Conservation (phyloP, 2,797 vertebrate species). For the Hyperoplus immaculatus region DNA sequence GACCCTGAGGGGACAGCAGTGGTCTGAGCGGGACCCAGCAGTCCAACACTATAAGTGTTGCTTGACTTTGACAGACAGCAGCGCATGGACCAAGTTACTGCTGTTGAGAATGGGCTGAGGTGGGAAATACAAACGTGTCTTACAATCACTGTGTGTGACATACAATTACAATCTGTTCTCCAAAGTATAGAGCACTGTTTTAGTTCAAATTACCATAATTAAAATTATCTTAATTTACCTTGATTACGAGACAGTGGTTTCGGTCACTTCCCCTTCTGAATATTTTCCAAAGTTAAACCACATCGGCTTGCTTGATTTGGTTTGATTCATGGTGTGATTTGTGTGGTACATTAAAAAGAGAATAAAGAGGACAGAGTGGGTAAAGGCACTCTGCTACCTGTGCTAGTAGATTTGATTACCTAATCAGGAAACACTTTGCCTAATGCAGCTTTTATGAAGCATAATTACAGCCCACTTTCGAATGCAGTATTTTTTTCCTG, state of each 20-base stretch:
- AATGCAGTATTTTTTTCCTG: constrained; percentile 64
- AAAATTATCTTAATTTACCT: constrained; percentile 66
- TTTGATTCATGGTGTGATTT: constrained; percentile 53
- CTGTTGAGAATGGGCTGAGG: constrained; percentile 34
- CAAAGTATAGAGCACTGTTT: constrained; percentile 36
- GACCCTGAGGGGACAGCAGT: constrained; percentile 69
- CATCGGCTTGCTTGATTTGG: constrained; percentile 44
- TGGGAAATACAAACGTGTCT: constrained; percentile 13
- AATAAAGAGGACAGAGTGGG: constrained; percentile 46
- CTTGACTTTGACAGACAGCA: constrained; percentile 71
- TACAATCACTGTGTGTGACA: constrained; percentile 27
- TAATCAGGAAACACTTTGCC: constrained; percentile 77
- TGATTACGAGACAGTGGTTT: constrained; percentile 63
- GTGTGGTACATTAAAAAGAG: constrained; percentile 20
- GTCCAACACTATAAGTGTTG: constrained; percentile 71
- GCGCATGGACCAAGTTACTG: constrained; percentile 50
- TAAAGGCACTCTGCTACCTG: constrained; percentile 74
- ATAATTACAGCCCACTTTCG: constrained; percentile 64
- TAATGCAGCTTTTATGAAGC: constrained; percentile 62
- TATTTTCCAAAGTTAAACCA: constrained; percentile 13
- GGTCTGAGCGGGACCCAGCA: constrained; percentile 68
- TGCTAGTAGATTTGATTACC: constrained; percentile 76
- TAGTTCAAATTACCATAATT: constrained; percentile 64
- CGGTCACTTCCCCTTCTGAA: constrained; percentile 7
- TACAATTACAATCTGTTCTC: constrained; percentile 51